A percentile compares a stretch with the other conserved stretches of the same genome.
Conservation (phyloP, 2,888 invertebrate species). For the Dioctria rufipes region DNA sequence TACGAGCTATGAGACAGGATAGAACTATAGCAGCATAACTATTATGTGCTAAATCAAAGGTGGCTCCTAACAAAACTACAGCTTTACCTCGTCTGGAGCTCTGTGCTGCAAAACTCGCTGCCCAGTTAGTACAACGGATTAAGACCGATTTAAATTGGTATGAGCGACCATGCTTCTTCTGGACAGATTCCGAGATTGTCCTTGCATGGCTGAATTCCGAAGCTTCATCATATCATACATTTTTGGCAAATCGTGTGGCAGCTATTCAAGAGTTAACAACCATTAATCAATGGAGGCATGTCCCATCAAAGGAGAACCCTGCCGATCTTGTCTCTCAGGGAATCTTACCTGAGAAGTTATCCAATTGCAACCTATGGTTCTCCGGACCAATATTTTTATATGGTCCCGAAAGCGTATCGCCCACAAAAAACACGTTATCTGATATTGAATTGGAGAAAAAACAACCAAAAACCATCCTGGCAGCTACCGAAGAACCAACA, state of each 20-base stretch:
- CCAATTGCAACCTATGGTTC: not conserved
- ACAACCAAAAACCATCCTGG: too few relatives aligned
- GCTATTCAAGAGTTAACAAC: not conserved
- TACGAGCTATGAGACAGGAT: too few relatives aligned
- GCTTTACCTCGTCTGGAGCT: not conserved
- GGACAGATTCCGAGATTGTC: constrained; percentile 13
- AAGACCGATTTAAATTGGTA: not conserved
- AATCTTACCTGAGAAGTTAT: not conserved
- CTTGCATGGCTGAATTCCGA: constrained; percentile 8
- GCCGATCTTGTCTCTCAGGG: constrained; percentile 26
- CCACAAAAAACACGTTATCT: too few relatives aligned
- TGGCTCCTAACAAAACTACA: not conserved
- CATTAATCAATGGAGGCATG: not conserved
- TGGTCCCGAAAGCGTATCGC: too few relatives aligned
- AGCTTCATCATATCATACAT: constrained; percentile 24
- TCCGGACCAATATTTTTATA: constrained; percentile 22
- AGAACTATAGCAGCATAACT: not conserved
- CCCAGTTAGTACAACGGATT: not conserved
- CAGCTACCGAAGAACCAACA: too few relatives aligned
- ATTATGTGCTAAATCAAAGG: not conserved
- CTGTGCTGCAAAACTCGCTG: not conserved
- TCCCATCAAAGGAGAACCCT: not conserved
- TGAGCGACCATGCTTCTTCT: not conserved
- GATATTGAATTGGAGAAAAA: too few relatives aligned
- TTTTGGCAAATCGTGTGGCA: constrained; percentile 32